Evolutionary conservation across 2,113 vertebrate species (phyloP), one percentile per base, ranked within the genome.

Genomic region (Hiodon alosoides): DNA sequence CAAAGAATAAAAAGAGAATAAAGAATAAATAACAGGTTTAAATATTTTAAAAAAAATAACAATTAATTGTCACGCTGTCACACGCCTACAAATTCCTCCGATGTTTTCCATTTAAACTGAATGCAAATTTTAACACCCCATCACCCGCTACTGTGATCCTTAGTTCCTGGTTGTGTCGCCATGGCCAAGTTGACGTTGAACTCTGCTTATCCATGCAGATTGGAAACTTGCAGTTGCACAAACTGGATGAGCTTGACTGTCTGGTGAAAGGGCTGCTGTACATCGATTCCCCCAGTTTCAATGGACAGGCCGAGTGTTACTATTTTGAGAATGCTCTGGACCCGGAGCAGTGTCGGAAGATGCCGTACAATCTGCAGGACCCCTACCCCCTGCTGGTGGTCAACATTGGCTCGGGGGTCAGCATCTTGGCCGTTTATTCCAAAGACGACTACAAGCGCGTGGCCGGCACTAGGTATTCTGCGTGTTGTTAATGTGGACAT

Each of bases 371-470:
- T 88, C 92, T 95, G 85, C 92, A 94, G 85, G 94, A 95, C 85
- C 93, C 93, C 0, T 95, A 93, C 83, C 94, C 94, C 77, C 94
- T 95, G 92, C 89, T 95, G 89, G 91, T 95, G 88, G 94, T 95
- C 86, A 95, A 95, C 85, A 94, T 95, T 85, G 94, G 94, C 81
- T 95, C 94, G 72, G 94, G 94, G 51, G 94, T 95, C 85, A 95
- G 94, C 89, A 93, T 95, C 77, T 87, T 95, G 79, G 92, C 94
- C 17, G 92, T 95, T 8, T 93, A 95, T 89, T 95, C 94, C 75
- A 94, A 94, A 89, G 93, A 95, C 86, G 91, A 95, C 88, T 95
- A 93, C 79, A 94, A 94, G 76, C 89, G 94, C 87, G 94, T 95
- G 80, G 94, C 94, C 69, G 94, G 94, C 87, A 93, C 94, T 87